These are phyloP conservation scores for Grapholita molesta DNA, from an alignment of 1,140 invertebrate species.

Conservation along the genomic window DNA sequence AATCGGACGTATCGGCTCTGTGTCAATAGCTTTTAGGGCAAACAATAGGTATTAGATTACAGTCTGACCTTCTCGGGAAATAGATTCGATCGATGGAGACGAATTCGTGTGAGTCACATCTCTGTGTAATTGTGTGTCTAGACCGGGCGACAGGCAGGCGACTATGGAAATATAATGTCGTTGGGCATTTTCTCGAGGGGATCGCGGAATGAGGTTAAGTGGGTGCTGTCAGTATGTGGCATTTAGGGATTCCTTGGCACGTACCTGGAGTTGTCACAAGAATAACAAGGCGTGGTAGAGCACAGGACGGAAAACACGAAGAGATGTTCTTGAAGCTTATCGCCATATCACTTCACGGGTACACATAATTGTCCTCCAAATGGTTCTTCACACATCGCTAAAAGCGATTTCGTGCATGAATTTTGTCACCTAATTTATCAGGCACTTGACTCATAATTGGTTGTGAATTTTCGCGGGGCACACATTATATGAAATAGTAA, in stretches of 20 bases:
- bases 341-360: constrained; percentile 68
- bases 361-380: constrained; percentile 59
- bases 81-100: constrained; percentile 64
- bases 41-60: constrained; percentile 59
- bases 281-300: constrained; percentile 55
- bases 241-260: constrained; percentile 18
- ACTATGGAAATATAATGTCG: constrained; percentile 62
- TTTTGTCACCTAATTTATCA: constrained; percentile 67
- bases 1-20: constrained; percentile 19
- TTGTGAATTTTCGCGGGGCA: constrained; percentile 72
- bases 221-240: not conserved
- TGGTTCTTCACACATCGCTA: constrained; percentile 52
- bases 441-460: constrained; percentile 74
- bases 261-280: constrained; percentile 56
- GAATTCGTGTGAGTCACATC: constrained; percentile 66
- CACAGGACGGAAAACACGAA: constrained; percentile 68
- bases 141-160: constrained; percentile 67
- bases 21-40: constrained; percentile 39
- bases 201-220: constrained; percentile 23
- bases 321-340: constrained; percentile 59
- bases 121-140: constrained; percentile 71
- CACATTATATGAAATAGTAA: constrained; percentile 76
- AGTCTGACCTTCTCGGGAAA: constrained; percentile 55
- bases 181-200: constrained; percentile 41
- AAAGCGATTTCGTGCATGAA: constrained; percentile 53